These are phyloP conservation scores for Hyposoter didymator DNA, from an alignment of 2,888 invertebrate species.

Conservation along the genomic window DNA sequence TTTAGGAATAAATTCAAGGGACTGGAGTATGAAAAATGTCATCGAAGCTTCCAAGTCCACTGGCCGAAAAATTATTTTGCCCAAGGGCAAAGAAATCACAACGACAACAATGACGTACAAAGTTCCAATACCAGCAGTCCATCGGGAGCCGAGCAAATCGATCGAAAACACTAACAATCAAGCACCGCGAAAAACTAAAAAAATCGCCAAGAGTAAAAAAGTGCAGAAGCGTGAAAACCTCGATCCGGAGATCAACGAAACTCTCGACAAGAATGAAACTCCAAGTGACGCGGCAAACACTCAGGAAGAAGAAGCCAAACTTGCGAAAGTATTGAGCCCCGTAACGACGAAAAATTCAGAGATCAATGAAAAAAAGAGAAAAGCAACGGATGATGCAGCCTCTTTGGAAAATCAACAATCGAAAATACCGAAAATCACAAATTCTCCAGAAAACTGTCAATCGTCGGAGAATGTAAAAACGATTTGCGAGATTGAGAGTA, in stretches of 20 bases:
- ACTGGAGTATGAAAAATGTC: constrained; percentile 82
- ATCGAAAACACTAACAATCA: constrained; percentile 51
- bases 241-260: constrained; percentile 51
- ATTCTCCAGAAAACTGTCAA: constrained; percentile 76
- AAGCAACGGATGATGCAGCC: constrained; percentile 41
- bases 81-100: constrained; percentile 81
- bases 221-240: constrained; percentile 59
- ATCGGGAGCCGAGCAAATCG: constrained; percentile 73
- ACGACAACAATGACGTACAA: constrained; percentile 83
- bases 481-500: constrained; percentile 78
- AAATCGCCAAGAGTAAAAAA: constrained; percentile 53
- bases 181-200: constrained; percentile 58
- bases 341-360: constrained; percentile 28
- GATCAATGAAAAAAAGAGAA: constrained; percentile 62
- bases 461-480: constrained; percentile 79
- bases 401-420: constrained; percentile 38
- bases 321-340: constrained; percentile 59
- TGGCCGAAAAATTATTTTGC: constrained; percentile 81
- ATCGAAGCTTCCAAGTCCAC: constrained; percentile 81
- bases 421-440: constrained; percentile 44
- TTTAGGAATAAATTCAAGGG: constrained; percentile 79
- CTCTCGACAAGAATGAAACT: constrained; percentile 11
- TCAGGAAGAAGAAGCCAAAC: constrained; percentile 50
- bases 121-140: constrained; percentile 82
- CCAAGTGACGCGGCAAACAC: constrained; percentile 51